phyloP scores from a whole-genome alignment of 2,797 vertebrate genomes.

The Phalanger gymnotis region DNA sequence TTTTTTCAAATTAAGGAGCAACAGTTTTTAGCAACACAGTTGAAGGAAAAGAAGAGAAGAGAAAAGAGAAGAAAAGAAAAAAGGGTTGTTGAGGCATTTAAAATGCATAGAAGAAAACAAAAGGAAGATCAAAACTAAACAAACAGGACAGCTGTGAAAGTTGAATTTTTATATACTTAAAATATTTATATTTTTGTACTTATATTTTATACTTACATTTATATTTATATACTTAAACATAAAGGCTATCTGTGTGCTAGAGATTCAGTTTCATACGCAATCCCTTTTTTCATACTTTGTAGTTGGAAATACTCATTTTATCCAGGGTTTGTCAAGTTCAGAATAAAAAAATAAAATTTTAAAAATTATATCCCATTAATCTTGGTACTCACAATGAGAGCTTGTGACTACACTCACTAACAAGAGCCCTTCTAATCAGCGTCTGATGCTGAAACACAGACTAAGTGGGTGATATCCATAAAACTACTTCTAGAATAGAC shows the following conservation, averaged over 20 bases:
- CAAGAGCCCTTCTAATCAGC: not conserved
- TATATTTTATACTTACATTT: too few species aligned
- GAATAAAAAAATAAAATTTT: not conserved
- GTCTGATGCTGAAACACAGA: not conserved
- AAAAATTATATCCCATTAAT: not conserved
- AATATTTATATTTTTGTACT: too few species aligned
- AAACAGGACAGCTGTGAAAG: not conserved
- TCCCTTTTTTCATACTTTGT: not conserved
- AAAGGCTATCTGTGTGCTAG: not conserved
- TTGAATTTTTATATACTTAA: not conserved
- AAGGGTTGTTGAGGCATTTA: not conserved
- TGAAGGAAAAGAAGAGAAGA: not conserved
- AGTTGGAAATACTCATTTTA: not conserved
- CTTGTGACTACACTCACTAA: not conserved
- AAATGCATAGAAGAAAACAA: too few species aligned
- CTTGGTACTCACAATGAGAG: not conserved
- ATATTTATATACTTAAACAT: not conserved
- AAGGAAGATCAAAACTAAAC: not conserved
- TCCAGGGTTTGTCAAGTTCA: not conserved
- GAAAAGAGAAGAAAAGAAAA: not conserved
- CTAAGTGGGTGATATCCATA: slow-evolving; percentile 10
- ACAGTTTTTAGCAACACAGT: not conserved
- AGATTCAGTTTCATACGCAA: not conserved
- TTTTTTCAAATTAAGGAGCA: not conserved
- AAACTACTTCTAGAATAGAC: slow-evolving; percentile 3